phyloP scores from a whole-genome alignment of 2,797 vertebrate genomes.

The Vespertilio murinus region DNA sequence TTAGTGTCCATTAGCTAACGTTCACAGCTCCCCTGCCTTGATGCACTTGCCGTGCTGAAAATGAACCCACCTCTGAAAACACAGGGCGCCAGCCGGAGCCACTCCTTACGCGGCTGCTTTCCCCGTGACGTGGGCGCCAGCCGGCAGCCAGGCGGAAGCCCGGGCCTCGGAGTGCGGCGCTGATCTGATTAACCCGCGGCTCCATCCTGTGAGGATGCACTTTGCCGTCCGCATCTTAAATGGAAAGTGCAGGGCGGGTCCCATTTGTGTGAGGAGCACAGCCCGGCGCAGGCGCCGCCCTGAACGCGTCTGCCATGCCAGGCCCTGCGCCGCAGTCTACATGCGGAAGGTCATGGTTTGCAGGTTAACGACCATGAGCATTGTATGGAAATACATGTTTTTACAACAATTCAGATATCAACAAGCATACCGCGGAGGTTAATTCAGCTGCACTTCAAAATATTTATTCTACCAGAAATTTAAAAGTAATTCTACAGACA shows the following conservation, averaged over 20 bases:
- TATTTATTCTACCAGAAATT: slow-evolving; percentile 57
- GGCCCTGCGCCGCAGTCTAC: slow-evolving; percentile 80
- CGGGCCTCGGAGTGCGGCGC: slow-evolving; percentile 90
- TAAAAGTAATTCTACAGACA: slow-evolving; percentile 49
- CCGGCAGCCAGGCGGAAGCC: slow-evolving; percentile 87
- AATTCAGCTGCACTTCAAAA: slow-evolving; percentile 68
- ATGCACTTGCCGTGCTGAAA: slow-evolving; percentile 86
- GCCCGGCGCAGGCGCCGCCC: slow-evolving; percentile 83
- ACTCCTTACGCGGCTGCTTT: slow-evolving; percentile 87
- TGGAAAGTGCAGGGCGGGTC: slow-evolving; percentile 86
- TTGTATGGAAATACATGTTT: slow-evolving; percentile 83
- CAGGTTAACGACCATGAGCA: slow-evolving; percentile 84
- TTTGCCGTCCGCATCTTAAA: slow-evolving; percentile 91
- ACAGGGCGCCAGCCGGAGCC: slow-evolving; percentile 86
- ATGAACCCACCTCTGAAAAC: slow-evolving; percentile 86
- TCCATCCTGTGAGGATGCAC: slow-evolving; percentile 92
- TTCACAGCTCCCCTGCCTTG: slow-evolving; percentile 82
- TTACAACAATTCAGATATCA: slow-evolving; percentile 82
- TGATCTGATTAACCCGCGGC: slow-evolving; percentile 93
- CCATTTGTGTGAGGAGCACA: slow-evolving; percentile 84
- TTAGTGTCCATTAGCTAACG: slow-evolving; percentile 79
- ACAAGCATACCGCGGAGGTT: slow-evolving; percentile 78
- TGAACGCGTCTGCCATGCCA: slow-evolving; percentile 84
- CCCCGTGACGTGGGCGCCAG: slow-evolving; percentile 88
- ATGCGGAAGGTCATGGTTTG: slow-evolving; percentile 82